Base-by-base conservation (phyloP, 2,113 vertebrate species). In the Physeter macrocephalus region DNA sequence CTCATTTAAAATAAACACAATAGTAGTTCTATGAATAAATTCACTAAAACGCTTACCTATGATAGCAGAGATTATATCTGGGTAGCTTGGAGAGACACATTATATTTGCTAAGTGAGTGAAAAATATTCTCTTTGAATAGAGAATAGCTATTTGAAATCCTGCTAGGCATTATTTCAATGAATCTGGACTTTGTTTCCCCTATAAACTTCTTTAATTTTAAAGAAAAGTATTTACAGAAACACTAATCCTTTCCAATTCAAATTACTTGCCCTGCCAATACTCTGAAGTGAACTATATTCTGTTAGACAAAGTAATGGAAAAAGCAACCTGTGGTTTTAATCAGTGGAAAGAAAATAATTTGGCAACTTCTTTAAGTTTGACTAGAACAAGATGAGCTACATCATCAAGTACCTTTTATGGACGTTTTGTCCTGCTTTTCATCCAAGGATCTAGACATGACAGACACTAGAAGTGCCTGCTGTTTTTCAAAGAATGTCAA, bases 281-380 rank as follows among this genome's bases (percentile, higher is more conserved):
- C 52, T 85, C 59, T 95, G 91, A 81, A 90, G 43, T 88, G 36
- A 93, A 81, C 14, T 93, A 87, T 93, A 74, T 49, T 88, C 66
- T 90, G 18, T 94, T 36, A 93, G 52, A 64, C 41, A 92, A 92
- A 94, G 66, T 88, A 90, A 92, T 49, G 36, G 39, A 90, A 97
- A 95, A 94, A 96, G 29, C 71, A 90, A 91, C 36, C 92, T 95
- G 54, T 34, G 31, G 62, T 95, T 97, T 97, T 90, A 77, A 96
- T 95, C 57, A 93, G 54, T 81, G 84, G 77, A 93, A 97, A 95
- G 25, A 85, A 97, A 96, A 93, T 29, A 95, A 84, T 75, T 93
- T 98, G 95, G 94, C 95, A 96, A 93, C 77, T 92, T 96, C 54
- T 94, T 93, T 83, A 90, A 86, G 64, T 96, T 82, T 91, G 90